Evolutionary conservation across 2,797 vertebrate species (phyloP).

Genomic region (Adelosebastes latens): DNA sequence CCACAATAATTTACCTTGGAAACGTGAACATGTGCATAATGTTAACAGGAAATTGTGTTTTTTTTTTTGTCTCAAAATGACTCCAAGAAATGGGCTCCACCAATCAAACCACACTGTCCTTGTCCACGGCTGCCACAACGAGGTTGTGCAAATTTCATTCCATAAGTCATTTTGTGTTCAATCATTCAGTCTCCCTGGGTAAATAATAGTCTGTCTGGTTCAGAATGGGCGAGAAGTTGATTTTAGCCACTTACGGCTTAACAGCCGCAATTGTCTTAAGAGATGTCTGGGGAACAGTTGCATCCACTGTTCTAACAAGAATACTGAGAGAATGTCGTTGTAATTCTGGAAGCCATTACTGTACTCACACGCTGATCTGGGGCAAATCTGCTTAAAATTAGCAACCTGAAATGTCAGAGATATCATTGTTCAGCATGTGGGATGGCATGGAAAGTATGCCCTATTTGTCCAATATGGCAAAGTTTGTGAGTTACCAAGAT

Average conservation of each 20-base stretch:
- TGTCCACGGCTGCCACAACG: not conserved
- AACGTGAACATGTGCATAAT: not conserved
- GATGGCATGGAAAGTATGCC: not conserved
- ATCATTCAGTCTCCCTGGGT: not conserved
- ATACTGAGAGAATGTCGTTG: not conserved
- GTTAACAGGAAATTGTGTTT: not conserved
- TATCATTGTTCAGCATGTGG: not conserved
- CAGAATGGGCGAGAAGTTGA: not conserved
- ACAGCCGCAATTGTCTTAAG: not conserved
- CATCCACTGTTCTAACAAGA: not conserved
- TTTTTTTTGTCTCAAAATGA: not conserved
- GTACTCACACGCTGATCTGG: not conserved
- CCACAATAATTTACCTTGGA: not conserved
- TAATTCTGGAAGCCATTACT: not conserved
- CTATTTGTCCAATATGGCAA: not conserved
- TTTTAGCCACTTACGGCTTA: not conserved
- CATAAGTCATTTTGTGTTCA: not conserved
- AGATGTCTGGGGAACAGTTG: not conserved
- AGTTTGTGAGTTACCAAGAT: not conserved
- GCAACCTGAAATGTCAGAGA: not conserved
- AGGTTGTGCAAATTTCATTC: not conserved
- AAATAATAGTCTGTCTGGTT: not conserved
- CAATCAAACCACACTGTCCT: not conserved
- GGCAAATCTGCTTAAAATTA: not conserved
- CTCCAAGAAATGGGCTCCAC: not conserved